These are phyloP conservation scores for Neocrepidodera transversa DNA, from an alignment of 2,888 invertebrate genomes.

Conservation along the genomic window DNA sequence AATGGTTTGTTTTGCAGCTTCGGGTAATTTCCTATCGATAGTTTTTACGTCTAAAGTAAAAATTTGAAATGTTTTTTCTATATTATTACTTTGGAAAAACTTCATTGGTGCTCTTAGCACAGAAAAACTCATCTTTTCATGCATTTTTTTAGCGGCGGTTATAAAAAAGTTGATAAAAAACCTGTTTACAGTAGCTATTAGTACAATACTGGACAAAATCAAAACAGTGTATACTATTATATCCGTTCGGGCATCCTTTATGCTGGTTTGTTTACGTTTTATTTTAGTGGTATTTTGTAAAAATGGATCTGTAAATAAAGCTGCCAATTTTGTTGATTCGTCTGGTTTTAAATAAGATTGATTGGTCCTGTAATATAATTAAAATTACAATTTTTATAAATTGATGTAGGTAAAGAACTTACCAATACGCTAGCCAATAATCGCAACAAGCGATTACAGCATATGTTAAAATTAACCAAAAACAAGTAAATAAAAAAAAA, in stretches of 20 bases:
- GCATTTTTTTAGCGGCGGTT: neutral
- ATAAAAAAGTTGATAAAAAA: neutral
- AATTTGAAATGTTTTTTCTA: neutral
- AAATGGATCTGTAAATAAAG: neutral
- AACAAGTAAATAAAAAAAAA: neutral
- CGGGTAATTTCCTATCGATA: neutral
- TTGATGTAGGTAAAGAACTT: no score
- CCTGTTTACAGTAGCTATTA: neutral
- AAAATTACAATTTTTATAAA: no score
- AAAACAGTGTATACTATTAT: neutral
- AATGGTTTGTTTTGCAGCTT: neutral
- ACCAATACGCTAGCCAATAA: conserved; percentile 9
- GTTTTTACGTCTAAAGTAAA: neutral
- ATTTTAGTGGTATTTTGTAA: neutral
- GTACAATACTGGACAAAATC: neutral
- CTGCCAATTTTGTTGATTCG: neutral
- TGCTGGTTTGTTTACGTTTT: neutral
- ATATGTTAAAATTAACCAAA: neutral
- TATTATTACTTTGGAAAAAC: neutral
- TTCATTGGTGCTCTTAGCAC: neutral
- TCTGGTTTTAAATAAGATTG: neutral
- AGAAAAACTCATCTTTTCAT: neutral
- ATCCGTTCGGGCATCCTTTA: neutral
- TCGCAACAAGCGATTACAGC: neutral
- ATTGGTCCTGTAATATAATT: neutral